A percentile compares a stretch with the other conserved stretches of the same genome.
Evolutionary conservation across 2,113 vertebrate genomes (phyloP).

Genomic region (Nibea albiflora): DNA sequence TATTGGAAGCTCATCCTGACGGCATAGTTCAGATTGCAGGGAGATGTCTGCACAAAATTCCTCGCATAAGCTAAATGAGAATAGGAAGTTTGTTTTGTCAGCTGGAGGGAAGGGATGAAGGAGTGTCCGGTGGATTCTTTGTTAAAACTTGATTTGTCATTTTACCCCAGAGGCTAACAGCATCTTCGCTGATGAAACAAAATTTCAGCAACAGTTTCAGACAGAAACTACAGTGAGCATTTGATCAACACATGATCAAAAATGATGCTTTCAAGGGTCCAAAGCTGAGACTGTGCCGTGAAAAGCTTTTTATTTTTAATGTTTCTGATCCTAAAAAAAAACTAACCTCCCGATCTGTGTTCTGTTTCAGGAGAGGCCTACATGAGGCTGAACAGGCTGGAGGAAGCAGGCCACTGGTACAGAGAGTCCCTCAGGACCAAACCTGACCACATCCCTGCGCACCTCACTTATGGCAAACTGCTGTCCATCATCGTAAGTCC

Average conservation of each 20-base stretch:
- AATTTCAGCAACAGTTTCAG: constrained; percentile 15
- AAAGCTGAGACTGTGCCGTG: neutral
- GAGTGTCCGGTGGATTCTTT: constrained; percentile 41
- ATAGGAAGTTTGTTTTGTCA: constrained; percentile 64
- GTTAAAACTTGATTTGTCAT: constrained; percentile 54
- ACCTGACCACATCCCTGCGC: constrained; percentile 97
- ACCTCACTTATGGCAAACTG: constrained; percentile 96
- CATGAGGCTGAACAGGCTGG: constrained; percentile 91
- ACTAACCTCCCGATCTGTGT: constrained; percentile 2
- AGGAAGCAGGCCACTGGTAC: constrained; percentile 95
- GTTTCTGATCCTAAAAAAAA: neutral
- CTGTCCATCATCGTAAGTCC: constrained; percentile 90
- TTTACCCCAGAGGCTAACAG: constrained; percentile 11
- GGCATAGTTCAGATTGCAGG: constrained; percentile 43
- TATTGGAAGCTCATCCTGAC: constrained; percentile 55
- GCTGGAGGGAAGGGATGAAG: constrained; percentile 39
- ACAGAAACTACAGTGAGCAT: neutral
- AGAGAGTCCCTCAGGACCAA: constrained; percentile 92
- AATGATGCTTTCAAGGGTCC: neutral
- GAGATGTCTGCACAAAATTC: constrained; percentile 35
- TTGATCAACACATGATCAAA: neutral
- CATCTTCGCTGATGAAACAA: constrained; percentile 30
- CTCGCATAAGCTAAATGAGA: constrained; percentile 13
- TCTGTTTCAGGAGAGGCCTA: constrained; percentile 91
- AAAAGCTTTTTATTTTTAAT: neutral